Evolutionary conservation across 2,888 invertebrate species (phyloP).

Genomic region (Drosophila nr. perissopoda): DNA sequence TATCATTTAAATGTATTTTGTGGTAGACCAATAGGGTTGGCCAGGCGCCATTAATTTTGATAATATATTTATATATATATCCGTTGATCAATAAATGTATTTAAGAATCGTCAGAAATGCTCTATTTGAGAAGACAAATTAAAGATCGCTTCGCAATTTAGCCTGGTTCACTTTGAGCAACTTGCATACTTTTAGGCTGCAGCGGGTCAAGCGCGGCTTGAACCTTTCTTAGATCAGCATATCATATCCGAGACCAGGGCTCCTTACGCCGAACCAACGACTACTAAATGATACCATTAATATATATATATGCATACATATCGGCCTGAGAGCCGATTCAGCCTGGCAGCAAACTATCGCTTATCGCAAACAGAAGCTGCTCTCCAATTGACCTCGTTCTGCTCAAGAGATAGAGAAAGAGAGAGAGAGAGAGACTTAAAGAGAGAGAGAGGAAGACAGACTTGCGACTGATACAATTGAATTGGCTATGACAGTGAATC

Average conservation of each 20-base stretch:
- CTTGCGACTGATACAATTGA: conserved; percentile 42
- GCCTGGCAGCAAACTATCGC: conserved; percentile 6
- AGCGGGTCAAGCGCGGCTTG: conserved; percentile 17
- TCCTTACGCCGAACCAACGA: not conserved
- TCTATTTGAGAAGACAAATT: not conserved
- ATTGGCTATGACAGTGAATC: conserved; percentile 49
- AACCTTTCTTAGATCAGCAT: not conserved
- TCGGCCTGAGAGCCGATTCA: not conserved
- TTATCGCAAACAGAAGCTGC: conserved; percentile 27
- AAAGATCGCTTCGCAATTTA: not conserved
- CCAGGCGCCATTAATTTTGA: no score
- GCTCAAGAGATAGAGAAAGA: not conserved
- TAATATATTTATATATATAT: not conserved
- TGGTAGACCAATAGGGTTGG: not conserved
- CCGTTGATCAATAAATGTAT: not conserved
- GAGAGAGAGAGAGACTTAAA: not conserved
- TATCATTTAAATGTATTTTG: not conserved
- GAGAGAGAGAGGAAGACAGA: not conserved
- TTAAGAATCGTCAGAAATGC: not conserved
- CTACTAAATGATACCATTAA: not conserved
- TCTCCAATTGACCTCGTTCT: conserved; percentile 43
- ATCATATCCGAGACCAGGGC: not conserved
- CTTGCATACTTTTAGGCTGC: conserved; percentile 68
- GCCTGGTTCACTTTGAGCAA: not conserved
- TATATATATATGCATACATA: not conserved